A percentile compares a stretch with the other conserved stretches of the same genome.
These are phyloP conservation scores for Thermophis baileyi DNA, from an alignment of 2,113 vertebrate species.

Conservation along the genomic window DNA sequence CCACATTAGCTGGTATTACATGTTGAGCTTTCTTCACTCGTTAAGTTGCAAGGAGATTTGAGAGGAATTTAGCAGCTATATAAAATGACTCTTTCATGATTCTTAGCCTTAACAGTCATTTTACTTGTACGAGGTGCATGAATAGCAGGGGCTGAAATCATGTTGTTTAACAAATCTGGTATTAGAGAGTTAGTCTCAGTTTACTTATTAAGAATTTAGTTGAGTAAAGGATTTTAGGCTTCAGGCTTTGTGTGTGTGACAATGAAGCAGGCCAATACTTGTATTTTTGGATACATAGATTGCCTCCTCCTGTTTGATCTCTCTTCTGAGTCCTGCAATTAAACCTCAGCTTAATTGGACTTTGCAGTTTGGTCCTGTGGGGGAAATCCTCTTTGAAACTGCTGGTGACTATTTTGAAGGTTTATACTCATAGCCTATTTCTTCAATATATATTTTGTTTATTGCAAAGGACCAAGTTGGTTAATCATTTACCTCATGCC, in stretches of 20 bases:
- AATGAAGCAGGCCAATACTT: constrained; percentile 77
- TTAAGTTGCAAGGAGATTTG: constrained; percentile 98
- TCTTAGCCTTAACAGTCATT: constrained; percentile 98
- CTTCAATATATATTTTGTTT: constrained; percentile 38
- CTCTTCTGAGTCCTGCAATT: constrained; percentile 63
- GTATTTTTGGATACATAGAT: constrained; percentile 73
- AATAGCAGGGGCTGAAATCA: constrained; percentile 93
- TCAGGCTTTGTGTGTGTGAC: constrained; percentile 82
- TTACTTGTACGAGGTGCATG: constrained; percentile 85
- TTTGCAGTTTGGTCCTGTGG: constrained; percentile 54
- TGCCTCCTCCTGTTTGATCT: constrained; percentile 68
- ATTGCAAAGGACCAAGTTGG: background rate
- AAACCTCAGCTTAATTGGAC: constrained; percentile 56
- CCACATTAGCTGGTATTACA: constrained; percentile 98
- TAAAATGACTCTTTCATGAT: constrained; percentile 99
- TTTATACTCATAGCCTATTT: constrained; percentile 30
- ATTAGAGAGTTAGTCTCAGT: constrained; percentile 95
- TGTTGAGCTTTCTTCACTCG: constrained; percentile 87
- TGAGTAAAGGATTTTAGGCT: constrained; percentile 91
- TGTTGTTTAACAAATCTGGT: constrained; percentile 96
- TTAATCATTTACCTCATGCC: background rate
- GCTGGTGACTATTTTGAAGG: constrained; percentile 35
- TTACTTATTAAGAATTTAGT: constrained; percentile 94
- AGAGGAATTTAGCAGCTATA: constrained; percentile 98
- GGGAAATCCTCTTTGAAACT: constrained; percentile 55